phyloP scores from a whole-genome alignment of 2,888 invertebrate species.

The Eupithecia pulchellata region DNA sequence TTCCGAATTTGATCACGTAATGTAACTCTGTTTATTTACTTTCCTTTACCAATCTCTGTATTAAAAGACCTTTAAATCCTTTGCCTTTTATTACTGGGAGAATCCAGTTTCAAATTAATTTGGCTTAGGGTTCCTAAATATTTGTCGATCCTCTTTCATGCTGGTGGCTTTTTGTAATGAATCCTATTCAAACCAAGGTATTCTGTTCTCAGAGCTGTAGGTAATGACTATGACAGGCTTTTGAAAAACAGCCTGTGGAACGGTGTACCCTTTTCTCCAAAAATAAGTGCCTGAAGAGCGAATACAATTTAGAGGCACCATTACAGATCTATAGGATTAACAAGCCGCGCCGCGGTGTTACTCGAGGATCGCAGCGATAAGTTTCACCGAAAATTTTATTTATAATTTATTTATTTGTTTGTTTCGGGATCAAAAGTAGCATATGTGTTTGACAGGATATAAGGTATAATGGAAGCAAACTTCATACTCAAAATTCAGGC shows the following conservation, averaged over 20 bases:
- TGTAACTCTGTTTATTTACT: conserved; percentile 3
- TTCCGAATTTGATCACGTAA: not conserved
- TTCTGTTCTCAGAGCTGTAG: not conserved
- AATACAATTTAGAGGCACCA: too few species aligned
- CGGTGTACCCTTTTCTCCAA: not conserved
- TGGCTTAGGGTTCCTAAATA: conserved; percentile 11
- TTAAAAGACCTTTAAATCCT: conserved; percentile 37
- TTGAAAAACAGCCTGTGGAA: not conserved
- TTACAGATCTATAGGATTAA: too few species aligned
- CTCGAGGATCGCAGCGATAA: too few species aligned
- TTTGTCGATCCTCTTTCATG: not conserved
- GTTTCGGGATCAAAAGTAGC: too few species aligned
- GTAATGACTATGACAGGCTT: not conserved
- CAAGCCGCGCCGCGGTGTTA: too few species aligned
- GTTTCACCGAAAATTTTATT: too few species aligned
- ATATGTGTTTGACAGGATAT: too few species aligned
- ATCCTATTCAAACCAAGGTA: not conserved
- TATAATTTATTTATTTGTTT: too few species aligned
- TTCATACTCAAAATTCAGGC: too few species aligned
- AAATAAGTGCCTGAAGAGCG: not conserved
- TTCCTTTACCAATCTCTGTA: conserved; percentile 1
- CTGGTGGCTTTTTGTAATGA: conserved; percentile 1
- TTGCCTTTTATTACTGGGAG: not conserved
- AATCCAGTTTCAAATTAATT: conserved; percentile 16
- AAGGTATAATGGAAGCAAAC: too few species aligned